Evolutionary conservation across 1,140 invertebrate genomes (phyloP).

Genomic region (Hyles vespertilio): DNA sequence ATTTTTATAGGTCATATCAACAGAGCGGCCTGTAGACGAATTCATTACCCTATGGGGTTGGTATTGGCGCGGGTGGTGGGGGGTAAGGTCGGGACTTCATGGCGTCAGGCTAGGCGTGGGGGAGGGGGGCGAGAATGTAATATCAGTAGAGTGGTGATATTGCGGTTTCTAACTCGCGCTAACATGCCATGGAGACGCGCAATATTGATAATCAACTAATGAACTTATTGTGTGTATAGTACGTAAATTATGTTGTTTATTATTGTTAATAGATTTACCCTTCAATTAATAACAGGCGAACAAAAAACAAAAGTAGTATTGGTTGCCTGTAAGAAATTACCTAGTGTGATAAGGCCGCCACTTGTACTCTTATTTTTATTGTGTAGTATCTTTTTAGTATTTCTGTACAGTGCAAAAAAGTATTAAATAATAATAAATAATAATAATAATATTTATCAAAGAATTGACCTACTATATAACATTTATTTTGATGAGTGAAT

Average conservation of each 20-base stretch:
- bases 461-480: too few relatives aligned
- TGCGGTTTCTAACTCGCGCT: slow-evolving; percentile 60
- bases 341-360: too few relatives aligned
- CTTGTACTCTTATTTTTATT: too few relatives aligned
- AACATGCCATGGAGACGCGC: slow-evolving; percentile 16
- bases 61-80: slow-evolving; percentile 21
- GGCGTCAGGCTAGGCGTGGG: slow-evolving; percentile 39
- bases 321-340: too few relatives aligned
- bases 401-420: too few relatives aligned
- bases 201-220: not conserved
- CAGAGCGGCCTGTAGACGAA: slow-evolving; percentile 48
- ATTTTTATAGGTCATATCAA: slow-evolving; percentile 61
- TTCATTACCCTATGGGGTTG: slow-evolving; percentile 57
- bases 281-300: not conserved
- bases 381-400: too few relatives aligned
- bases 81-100: slow-evolving; percentile 36
- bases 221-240: not conserved
- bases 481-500: too few relatives aligned
- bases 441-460: too few relatives aligned
- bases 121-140: slow-evolving; percentile 54
- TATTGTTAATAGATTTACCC: not conserved
- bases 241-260: not conserved
- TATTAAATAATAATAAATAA: too few relatives aligned
- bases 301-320: too few relatives aligned
- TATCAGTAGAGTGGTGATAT: slow-evolving; percentile 64